Evolutionary conservation across 2,797 vertebrate genomes (phyloP).

Genomic region (Melanotaenia maccullochi): DNA sequence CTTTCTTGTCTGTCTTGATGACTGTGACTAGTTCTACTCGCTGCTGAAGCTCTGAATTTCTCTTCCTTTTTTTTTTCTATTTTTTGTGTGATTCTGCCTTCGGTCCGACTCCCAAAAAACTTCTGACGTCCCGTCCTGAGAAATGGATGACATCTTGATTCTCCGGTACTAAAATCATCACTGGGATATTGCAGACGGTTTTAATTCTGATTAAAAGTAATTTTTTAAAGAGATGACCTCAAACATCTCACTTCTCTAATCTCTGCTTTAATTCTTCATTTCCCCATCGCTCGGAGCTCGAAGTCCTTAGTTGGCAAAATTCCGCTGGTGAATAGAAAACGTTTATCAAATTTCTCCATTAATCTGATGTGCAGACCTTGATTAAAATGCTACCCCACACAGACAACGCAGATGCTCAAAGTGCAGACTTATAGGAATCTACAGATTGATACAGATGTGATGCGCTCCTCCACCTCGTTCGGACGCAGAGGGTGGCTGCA

Average conservation of each 20-base stretch:
- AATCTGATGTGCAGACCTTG: constrained; percentile 74
- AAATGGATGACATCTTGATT: constrained; percentile 79
- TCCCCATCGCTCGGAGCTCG: constrained; percentile 61
- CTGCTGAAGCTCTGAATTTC: constrained; percentile 43
- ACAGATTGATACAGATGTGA: constrained; percentile 76
- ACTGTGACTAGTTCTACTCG: constrained; percentile 55
- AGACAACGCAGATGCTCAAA: constrained; percentile 68
- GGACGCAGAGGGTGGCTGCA: constrained; percentile 54
- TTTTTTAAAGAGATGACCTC: constrained; percentile 80
- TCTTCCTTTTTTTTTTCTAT: background rate
- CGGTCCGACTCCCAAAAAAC: constrained; percentile 41
- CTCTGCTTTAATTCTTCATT: constrained; percentile 78
- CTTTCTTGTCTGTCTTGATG: constrained; percentile 68
- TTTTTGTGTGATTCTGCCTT: constrained; percentile 16
- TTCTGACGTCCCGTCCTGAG: constrained; percentile 56
- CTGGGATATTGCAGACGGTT: constrained; percentile 71
- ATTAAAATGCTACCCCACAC: constrained; percentile 76
- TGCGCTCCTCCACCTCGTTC: constrained; percentile 30
- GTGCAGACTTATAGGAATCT: constrained; percentile 63
- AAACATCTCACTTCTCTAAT: constrained; percentile 74
- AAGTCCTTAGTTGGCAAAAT: constrained; percentile 79
- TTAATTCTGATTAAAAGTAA: constrained; percentile 81
- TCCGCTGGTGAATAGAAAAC: constrained; percentile 64
- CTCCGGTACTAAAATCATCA: constrained; percentile 79
- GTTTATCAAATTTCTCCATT: constrained; percentile 82